phyloP scores from a whole-genome alignment of 1,140 invertebrate genomes.

The Metaphire vulgaris region DNA sequence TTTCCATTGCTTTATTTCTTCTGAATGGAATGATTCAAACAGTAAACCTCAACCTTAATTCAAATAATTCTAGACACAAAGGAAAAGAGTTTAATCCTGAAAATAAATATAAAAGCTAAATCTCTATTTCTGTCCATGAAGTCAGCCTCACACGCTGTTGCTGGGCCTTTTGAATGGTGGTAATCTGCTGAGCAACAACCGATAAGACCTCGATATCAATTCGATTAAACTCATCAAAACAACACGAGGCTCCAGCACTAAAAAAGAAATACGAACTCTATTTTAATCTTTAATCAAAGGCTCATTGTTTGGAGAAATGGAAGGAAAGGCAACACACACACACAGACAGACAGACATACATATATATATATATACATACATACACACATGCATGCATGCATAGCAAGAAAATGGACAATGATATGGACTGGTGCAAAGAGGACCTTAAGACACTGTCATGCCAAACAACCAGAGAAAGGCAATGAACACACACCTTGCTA shows the following conservation, averaged over 20 bases:
- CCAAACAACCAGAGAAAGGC: not conserved
- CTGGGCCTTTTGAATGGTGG: constrained; percentile 52
- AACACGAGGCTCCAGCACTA: constrained; percentile 54
- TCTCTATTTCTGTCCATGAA: no score
- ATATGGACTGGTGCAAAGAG: no score
- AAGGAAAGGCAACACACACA: not conserved
- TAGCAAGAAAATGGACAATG: no score
- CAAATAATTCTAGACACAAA: no score
- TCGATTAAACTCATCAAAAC: constrained; percentile 55
- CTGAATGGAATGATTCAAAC: no score
- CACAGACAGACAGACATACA: no score
- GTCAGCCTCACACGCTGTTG: constrained; percentile 34
- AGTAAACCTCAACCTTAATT: no score
- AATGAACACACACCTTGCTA: constrained; percentile 46
- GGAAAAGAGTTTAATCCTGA: no score
- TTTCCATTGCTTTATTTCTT: no score
- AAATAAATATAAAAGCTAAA: no score
- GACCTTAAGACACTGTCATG: no score
- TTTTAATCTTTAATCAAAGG: no score
- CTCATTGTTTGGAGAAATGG: not conserved
- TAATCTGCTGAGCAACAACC: constrained; percentile 53
- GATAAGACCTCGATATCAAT: constrained; percentile 55
- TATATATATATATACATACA: constrained; percentile 1
- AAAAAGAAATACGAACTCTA: not conserved
- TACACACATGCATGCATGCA: constrained; percentile 24